These are phyloP conservation scores for Trochalopteron elliotii DNA, from an alignment of 2,113 vertebrate genomes.

Conservation along the genomic window DNA sequence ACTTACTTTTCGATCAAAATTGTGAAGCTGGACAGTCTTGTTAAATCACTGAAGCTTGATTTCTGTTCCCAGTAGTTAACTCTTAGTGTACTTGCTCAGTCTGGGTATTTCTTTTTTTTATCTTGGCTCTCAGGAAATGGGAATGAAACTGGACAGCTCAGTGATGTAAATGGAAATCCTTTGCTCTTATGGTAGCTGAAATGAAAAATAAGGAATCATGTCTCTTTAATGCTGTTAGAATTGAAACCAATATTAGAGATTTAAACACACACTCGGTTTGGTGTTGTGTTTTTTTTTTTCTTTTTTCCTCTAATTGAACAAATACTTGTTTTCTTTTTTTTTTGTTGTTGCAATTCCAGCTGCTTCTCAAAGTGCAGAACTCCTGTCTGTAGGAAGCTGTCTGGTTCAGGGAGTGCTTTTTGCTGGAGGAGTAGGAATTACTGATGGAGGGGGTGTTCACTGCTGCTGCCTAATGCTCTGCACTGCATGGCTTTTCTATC, in stretches of 20 bases:
- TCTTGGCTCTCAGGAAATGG: neutral
- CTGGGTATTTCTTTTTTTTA: neutral
- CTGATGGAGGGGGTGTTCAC: neutral
- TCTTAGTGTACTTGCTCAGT: neutral
- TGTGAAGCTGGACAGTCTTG: neutral
- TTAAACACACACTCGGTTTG: neutral
- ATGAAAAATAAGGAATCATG: neutral
- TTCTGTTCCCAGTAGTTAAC: neutral
- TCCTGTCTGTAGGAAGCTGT: neutral
- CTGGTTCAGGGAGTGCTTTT: neutral
- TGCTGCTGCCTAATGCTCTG: neutral
- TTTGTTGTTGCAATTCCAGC: neutral
- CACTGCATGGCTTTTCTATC: rapidly evolving
- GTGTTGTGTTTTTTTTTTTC: neutral
- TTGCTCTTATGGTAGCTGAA: neutral
- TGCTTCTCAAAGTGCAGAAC: neutral
- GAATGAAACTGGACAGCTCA: neutral
- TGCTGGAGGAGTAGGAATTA: neutral
- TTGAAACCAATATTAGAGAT: neutral
- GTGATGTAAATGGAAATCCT: neutral
- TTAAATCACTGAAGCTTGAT: neutral
- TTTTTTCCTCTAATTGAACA: neutral
- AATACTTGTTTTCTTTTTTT: neutral
- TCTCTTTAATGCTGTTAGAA: neutral
- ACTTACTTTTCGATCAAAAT: neutral